A percentile compares a stretch with the other conserved stretches of the same genome.
phyloP scores from a whole-genome alignment of 2,888 invertebrate species.

The Pedicia rivosa region DNA sequence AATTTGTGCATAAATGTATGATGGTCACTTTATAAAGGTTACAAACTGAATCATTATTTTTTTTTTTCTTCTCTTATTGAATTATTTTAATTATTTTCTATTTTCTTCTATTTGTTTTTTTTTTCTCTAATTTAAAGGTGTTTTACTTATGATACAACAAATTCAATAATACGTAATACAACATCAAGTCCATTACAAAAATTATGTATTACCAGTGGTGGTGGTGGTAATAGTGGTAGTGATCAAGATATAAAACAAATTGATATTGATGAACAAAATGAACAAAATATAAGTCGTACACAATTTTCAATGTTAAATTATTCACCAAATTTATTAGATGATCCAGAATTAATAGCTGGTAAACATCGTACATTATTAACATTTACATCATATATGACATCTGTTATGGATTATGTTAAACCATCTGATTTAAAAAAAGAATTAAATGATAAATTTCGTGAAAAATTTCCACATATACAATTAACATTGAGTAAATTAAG shows the following conservation, averaged over 20 bases:
- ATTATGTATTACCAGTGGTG: no score
- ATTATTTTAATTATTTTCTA: neutral
- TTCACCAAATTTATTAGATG: constrained; percentile 79
- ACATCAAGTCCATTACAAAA: constrained; percentile 23
- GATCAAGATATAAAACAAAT: neutral
- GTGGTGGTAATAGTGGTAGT: no score
- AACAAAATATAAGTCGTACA: constrained; percentile 1
- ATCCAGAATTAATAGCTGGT: constrained; percentile 80
- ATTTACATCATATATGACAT: constrained; percentile 83
- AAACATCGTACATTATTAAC: constrained; percentile 75
- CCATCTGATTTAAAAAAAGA: constrained; percentile 93
- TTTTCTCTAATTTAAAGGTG: constrained; percentile 17
- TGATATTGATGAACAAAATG: neutral
- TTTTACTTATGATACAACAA: constrained; percentile 24
- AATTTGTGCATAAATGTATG: no score
- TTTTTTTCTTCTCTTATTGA: no score
- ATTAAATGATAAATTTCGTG: constrained; percentile 89
- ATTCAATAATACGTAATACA: constrained; percentile 23
- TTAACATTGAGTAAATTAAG: constrained; percentile 88
- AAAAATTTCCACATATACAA: constrained; percentile 88
- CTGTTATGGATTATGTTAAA: constrained; percentile 91
- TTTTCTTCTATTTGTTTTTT: neutral
- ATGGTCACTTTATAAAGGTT: no score
- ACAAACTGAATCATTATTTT: no score
- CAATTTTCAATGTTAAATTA: constrained; percentile 32